A percentile compares a stretch with the other conserved stretches of the same genome.
Conservation (phyloP, 2,797 vertebrate species). For the Tokudaia tokunoshimensis region DNA sequence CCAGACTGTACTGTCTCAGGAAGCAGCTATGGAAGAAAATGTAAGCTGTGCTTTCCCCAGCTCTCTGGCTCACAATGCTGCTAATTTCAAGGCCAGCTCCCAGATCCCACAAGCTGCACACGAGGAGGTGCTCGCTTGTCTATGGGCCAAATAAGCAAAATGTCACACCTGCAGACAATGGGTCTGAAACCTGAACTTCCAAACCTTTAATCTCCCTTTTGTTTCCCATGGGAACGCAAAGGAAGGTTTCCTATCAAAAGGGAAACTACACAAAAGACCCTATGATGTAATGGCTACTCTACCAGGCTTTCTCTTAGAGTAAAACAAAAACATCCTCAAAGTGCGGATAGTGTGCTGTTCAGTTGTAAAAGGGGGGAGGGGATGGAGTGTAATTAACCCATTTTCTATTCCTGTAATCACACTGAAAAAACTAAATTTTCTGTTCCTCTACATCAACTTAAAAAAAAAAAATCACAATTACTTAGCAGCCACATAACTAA, state of each 20-base stretch:
- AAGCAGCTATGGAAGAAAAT: constrained; percentile 40
- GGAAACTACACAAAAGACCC: not conserved
- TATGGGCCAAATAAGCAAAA: constrained; percentile 33
- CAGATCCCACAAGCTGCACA: not conserved
- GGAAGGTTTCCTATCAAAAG: constrained; percentile 33
- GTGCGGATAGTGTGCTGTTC: not conserved
- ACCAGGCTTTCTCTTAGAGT: constrained; percentile 43
- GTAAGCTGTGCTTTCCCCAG: not conserved
- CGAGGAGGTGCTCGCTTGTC: not conserved
- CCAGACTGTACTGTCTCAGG: not conserved
- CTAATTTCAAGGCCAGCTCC: not conserved
- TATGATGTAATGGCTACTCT: not conserved
- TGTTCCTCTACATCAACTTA: not conserved
- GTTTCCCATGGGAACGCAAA: not conserved
- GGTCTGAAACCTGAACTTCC: not conserved
- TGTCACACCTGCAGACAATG: constrained; percentile 39
- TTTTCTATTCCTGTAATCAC: constrained; percentile 6
- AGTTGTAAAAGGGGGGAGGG: not conserved
- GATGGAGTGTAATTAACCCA: not conserved
- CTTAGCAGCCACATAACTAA: not conserved
- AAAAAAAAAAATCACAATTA: not conserved
- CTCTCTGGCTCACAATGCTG: not conserved
- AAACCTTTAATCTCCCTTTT: constrained; percentile 53
- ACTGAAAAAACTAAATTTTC: constrained; percentile 31
- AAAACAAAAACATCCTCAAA: not conserved